phyloP scores from a whole-genome alignment of 2,888 invertebrate species.

The Strigamia crassipes region DNA sequence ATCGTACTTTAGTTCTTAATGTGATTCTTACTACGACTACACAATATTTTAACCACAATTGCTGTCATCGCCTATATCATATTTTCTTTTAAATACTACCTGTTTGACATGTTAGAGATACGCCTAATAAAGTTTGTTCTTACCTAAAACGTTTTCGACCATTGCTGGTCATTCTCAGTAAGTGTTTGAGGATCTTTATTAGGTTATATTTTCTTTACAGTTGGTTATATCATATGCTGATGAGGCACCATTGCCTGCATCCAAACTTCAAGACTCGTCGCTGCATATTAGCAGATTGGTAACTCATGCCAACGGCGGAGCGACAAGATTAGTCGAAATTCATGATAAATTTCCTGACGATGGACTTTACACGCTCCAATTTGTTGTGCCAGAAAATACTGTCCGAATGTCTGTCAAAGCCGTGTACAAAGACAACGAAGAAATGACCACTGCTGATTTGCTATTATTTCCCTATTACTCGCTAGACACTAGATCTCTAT shows the following conservation, averaged over 20 bases:
- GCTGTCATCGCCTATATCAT: too few species aligned
- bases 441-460: conserved; percentile 52
- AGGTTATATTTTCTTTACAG: conserved; percentile 55
- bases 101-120: too few species aligned
- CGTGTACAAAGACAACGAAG: conserved; percentile 52
- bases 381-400: conserved; percentile 53
- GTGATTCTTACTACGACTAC: too few species aligned
- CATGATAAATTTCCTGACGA: conserved; percentile 53
- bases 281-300: conserved; percentile 53
- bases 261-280: conserved; percentile 54
- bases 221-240: conserved; percentile 55
- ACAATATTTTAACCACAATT: too few species aligned
- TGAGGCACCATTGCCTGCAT: conserved; percentile 55
- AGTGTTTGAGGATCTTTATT: too few species aligned
- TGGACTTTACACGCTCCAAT: conserved; percentile 54
- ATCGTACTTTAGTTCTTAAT: too few species aligned
- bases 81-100: too few species aligned
- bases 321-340: conserved; percentile 50
- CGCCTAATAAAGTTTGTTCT: too few species aligned
- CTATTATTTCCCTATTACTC: conserved; percentile 45
- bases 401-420: conserved; percentile 52
- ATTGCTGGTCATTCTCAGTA: too few species aligned
- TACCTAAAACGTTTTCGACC: too few species aligned
- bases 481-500: conserved; percentile 59
- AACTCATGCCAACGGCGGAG: conserved; percentile 52